Evolutionary conservation across 2,888 invertebrate genomes (phyloP).

Genomic region (Drosophila paracracens): DNA sequence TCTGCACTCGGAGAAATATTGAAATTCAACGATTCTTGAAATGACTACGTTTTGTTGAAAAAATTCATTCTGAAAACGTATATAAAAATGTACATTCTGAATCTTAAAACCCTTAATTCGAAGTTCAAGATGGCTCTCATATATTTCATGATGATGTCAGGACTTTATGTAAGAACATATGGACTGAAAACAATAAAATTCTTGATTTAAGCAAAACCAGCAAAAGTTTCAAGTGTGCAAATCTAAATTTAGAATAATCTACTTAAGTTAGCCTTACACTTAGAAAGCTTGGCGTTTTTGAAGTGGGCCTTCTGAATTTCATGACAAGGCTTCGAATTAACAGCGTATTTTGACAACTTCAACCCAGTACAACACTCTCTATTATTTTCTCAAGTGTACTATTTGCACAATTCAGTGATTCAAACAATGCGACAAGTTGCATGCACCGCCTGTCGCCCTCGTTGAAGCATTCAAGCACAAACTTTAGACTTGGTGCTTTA

Average conservation of each 20-base stretch:
- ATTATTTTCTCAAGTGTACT: not conserved
- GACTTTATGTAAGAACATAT: not conserved
- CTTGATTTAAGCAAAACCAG: not conserved
- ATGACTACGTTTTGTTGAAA: not conserved
- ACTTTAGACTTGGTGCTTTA: constrained; percentile 54
- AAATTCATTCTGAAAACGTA: fast-evolving
- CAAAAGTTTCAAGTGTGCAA: not conserved
- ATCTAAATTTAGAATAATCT: not conserved
- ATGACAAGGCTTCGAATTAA: not conserved
- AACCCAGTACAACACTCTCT: not conserved
- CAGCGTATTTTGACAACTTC: not conserved
- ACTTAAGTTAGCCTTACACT: not conserved
- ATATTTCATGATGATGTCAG: not conserved
- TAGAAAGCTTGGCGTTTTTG: not conserved
- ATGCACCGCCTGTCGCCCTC: constrained; percentile 67
- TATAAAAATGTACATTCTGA: not conserved
- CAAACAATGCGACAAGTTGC: constrained; percentile 78
- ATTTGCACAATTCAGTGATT: constrained; percentile 79
- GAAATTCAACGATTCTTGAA: not conserved
- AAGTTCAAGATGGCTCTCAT: not conserved
- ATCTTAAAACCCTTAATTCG: not conserved
- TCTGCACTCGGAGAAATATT: not conserved
- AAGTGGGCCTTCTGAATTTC: not conserved
- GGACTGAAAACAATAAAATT: not conserved
- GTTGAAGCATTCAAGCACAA: constrained; percentile 61